Percentiles rank a stretch among this genome's conserved stretches.
Conservation (phyloP, 2,113 vertebrate species). For the Fulica atra region DNA sequence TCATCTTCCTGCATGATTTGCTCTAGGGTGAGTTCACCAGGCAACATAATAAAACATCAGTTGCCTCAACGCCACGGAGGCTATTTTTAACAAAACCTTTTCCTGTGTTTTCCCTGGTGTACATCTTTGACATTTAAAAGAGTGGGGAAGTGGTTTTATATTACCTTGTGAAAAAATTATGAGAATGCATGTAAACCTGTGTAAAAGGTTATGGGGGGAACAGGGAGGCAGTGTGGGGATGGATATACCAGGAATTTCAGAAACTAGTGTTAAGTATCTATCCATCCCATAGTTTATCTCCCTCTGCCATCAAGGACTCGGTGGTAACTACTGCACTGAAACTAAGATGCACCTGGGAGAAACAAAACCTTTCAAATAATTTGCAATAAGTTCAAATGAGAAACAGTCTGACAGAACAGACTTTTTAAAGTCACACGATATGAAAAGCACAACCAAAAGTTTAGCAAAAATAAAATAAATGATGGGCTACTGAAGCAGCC, state of each 20-base stretch:
- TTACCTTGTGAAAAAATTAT: not conserved
- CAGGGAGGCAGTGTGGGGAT: not conserved
- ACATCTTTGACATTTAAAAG: not conserved
- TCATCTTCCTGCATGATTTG: not conserved
- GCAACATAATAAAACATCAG: slow-evolving; percentile 2
- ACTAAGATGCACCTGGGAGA: not conserved
- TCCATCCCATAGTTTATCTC: not conserved
- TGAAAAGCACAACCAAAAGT: not conserved
- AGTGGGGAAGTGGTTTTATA: not conserved
- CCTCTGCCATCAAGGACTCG: not conserved
- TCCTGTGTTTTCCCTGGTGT: not conserved
- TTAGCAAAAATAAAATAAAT: not conserved
- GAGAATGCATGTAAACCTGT: not conserved
- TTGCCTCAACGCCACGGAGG: not conserved
- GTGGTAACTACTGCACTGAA: not conserved
- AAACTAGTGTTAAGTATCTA: not conserved
- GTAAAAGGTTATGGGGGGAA: not conserved
- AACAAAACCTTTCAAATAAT: slow-evolving; percentile 33
- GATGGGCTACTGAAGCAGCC: not conserved
- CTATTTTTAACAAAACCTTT: slow-evolving; percentile 10
- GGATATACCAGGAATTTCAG: not conserved
- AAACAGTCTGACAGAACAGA: not conserved
- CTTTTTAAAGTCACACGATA: not conserved
- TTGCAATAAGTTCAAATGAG: slow-evolving; percentile 3
- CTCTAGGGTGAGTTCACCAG: not conserved